Conservation (phyloP, 2,797 vertebrate genomes). For the Poecilia gillii region DNA sequence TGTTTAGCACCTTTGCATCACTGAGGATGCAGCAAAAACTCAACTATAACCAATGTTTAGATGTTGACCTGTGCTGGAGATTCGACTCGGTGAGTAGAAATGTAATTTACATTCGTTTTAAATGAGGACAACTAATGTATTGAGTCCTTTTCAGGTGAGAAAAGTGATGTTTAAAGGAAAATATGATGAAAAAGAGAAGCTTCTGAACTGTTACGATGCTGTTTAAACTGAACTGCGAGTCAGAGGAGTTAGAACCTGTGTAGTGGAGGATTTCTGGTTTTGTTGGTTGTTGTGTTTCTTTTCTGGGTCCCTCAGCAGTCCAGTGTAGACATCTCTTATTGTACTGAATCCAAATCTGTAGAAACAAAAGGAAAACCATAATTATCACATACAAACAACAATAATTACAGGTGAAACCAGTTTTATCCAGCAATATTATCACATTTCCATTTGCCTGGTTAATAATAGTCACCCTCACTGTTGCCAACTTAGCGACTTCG, state of each 20-base stretch:
- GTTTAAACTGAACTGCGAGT: not conserved
- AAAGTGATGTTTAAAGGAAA: constrained; percentile 1
- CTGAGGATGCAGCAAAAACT: not conserved
- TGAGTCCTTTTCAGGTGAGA: not conserved
- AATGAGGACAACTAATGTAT: not conserved
- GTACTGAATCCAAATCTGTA: constrained; percentile 40
- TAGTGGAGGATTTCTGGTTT: constrained; percentile 25
- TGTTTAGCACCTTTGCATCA: not conserved
- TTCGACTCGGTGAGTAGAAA: not conserved
- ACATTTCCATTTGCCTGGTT: too few species aligned
- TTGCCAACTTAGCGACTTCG: too few species aligned
- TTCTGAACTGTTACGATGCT: not conserved
- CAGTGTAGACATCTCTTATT: constrained; percentile 33
- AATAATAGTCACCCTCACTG: too few species aligned
- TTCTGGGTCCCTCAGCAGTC: constrained; percentile 30
- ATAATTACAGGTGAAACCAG: too few species aligned
- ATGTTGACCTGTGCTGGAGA: not conserved
- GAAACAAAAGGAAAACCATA: constrained; percentile 10
- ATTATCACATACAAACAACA: not conserved
- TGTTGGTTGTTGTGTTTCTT: constrained; percentile 30
- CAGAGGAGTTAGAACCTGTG: constrained; percentile 42
- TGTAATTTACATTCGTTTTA: constrained; percentile 5
- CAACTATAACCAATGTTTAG: not conserved
- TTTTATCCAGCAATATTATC: too few species aligned
- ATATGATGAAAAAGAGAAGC: not conserved